Evolutionary conservation across 2,113 vertebrate species (phyloP).

Genomic region (Porphyrio hochstetteri): DNA sequence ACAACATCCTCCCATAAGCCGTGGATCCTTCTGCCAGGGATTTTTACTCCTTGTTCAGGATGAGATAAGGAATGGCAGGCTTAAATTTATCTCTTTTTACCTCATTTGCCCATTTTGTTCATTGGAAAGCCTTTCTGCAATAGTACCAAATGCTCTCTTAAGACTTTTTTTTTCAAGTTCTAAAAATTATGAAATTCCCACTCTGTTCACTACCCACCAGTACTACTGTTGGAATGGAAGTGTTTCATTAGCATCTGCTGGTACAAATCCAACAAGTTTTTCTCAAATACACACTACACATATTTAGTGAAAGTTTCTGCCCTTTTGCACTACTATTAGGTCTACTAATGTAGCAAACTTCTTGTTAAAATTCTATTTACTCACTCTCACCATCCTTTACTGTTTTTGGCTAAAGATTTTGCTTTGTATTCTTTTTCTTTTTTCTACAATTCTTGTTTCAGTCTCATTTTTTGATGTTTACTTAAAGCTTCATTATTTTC

Average conservation of each 20-base stretch:
- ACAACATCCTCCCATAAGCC: neutral
- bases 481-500: neutral
- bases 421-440: neutral
- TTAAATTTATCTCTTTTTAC: neutral
- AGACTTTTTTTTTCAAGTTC: neutral
- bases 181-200: neutral
- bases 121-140: neutral
- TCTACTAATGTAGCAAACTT: neutral
- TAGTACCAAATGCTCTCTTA: neutral
- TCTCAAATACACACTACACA: neutral
- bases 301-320: neutral
- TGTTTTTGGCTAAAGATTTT: neutral
- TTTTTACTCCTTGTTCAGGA: neutral
- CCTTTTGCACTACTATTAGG: neutral
- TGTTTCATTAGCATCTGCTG: neutral
- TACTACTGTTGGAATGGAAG: neutral
- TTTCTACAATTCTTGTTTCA: neutral
- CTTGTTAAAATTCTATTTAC: neutral
- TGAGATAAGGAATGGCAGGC: neutral
- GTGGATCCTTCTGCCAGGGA: neutral
- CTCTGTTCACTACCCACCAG: neutral
- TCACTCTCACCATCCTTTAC: neutral
- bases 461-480: neutral
- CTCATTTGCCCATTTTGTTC: neutral
- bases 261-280: neutral